Evolutionary conservation across 2,888 invertebrate species (phyloP), one percentile per base, ranked within the genome.

Genomic region (Mycalesis mineus): DNA sequence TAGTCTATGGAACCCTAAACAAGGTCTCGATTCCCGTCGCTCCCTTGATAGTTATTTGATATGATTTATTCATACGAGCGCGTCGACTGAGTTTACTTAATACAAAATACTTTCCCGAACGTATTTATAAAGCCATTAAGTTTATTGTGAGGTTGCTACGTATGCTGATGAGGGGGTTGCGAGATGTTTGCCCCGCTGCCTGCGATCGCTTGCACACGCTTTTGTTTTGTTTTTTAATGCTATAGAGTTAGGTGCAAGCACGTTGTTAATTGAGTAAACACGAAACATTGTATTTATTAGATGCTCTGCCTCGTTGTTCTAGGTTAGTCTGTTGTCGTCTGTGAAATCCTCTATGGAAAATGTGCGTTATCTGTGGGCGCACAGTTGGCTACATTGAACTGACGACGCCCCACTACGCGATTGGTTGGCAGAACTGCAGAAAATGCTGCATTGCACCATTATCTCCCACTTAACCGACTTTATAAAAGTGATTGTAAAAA

Each of bases 11-110:
- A 56, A 64, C 60, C 62, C 57, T 62, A 59, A 60, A 58, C 61
- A 57, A 54, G 45, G 55, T 64, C 56, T 64, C 52, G 49, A 31
- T 15, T 3, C 47, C 14, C 49, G 17, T 13, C 55, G 47, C 79
- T 88, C 91, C 91, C 91, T 84, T 91, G 92, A 92, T 92, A 92
- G 92, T 92, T 92, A 92, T 92, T 92, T 92, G 91, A 92, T 92
- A 92, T 92, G 91, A 92, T 92, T 92, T 92, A 92, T 92, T 92
- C 92, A 92, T 92, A 88, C 91, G 77, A 78, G 74, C 80, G 77
- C 75, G 82, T 80, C 77, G 78, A 78, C 81, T 80, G 88, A 91
- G 91, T 85, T 85, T 86, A 83, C 83, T 82, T 87, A 88, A 88
- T 87, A 84, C 80, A 84, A 84, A 87, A 86, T 84, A 84, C 82